A percentile compares a stretch with the other conserved stretches of the same genome.
Conservation (phyloP, 2,888 invertebrate genomes). For the Agrochola macilenta region DNA sequence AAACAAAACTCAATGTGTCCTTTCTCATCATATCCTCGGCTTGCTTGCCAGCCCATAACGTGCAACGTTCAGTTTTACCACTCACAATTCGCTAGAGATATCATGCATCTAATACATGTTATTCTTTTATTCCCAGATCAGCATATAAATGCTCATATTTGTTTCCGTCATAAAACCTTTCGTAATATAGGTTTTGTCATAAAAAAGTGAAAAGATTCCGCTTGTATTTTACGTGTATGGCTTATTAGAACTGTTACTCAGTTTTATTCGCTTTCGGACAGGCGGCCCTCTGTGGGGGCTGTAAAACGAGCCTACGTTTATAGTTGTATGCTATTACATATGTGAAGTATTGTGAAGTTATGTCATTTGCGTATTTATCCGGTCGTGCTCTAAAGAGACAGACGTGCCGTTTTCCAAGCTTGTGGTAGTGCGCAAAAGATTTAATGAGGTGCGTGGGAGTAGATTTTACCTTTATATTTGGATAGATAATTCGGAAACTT, state of each 20-base stretch:
- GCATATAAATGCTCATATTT: conserved; percentile 44
- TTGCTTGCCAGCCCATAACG: neutral
- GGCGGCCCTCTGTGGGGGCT: conserved; percentile 6
- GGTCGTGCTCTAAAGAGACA: neutral
- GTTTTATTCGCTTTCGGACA: conserved; percentile 47
- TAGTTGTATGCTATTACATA: conserved; percentile 3
- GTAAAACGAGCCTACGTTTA: neutral
- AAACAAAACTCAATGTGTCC: neutral
- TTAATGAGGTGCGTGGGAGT: too few relatives aligned
- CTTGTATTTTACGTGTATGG: conserved; percentile 39
- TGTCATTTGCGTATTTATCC: conserved; percentile 11
- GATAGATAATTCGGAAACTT: conserved; percentile 5
- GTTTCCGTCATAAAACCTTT: conserved; percentile 44
- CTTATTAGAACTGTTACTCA: conserved; percentile 32
- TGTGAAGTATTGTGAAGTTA: conserved; percentile 7
- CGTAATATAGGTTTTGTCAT: conserved; percentile 40
- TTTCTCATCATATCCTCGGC: neutral
- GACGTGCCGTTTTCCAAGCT: neutral
- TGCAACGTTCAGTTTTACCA: neutral
- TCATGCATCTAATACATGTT: conserved; percentile 9
- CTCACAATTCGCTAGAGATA: neutral
- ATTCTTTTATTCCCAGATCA: conserved; percentile 41
- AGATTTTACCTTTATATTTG: conserved; percentile 1
- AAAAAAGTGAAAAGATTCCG: conserved; percentile 54
- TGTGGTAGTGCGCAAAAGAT: too few relatives aligned